These are phyloP conservation scores for Drosophila emarginata DNA, from an alignment of 2,888 invertebrate genomes.

Conservation along the genomic window DNA sequence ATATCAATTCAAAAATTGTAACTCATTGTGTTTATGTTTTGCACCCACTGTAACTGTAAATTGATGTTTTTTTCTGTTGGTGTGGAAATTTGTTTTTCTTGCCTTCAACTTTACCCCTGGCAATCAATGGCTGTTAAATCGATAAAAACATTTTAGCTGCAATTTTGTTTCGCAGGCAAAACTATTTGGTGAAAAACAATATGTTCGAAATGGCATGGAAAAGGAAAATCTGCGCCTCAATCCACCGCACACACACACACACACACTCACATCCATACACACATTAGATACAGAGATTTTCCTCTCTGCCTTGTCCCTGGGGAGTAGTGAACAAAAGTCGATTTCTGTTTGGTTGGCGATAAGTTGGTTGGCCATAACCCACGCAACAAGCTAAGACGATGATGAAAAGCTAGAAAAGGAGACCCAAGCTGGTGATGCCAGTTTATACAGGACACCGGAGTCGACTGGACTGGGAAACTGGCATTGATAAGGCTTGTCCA, in stretches of 20 bases:
- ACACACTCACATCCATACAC: conserved; percentile 24
- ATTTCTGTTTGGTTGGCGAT: conserved; percentile 4
- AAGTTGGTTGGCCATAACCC: conserved; percentile 11
- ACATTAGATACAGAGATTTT: conserved; percentile 63
- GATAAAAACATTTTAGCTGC: conserved; percentile 69
- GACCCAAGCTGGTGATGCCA: neutral
- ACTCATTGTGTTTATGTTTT: too few species aligned
- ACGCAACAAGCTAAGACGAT: conserved; percentile 16
- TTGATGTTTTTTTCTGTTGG: neutral
- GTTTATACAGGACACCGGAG: conserved; percentile 16
- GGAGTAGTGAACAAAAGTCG: conserved; percentile 44
- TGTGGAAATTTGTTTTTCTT: neutral
- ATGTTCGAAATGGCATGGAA: conserved; percentile 11
- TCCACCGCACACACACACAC: conserved; percentile 37
- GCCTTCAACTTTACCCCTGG: neutral
- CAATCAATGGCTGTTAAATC: conserved; percentile 62
- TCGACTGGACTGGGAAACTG: neutral
- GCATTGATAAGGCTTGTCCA: conserved; percentile 56
- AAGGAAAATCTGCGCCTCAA: conserved; percentile 35
- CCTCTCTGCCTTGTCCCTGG: conserved; percentile 42
- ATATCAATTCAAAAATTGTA: too few species aligned
- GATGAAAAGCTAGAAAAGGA: conserved; percentile 9
- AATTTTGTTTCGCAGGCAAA: conserved; percentile 48
- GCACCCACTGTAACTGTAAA: too few species aligned
- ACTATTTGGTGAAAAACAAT: conserved; percentile 35